Percentiles rank a stretch among this genome's conserved stretches.
These are phyloP conservation scores for Delichon dasypus DNA, from an alignment of 2,797 vertebrate species.

Conservation along the genomic window DNA sequence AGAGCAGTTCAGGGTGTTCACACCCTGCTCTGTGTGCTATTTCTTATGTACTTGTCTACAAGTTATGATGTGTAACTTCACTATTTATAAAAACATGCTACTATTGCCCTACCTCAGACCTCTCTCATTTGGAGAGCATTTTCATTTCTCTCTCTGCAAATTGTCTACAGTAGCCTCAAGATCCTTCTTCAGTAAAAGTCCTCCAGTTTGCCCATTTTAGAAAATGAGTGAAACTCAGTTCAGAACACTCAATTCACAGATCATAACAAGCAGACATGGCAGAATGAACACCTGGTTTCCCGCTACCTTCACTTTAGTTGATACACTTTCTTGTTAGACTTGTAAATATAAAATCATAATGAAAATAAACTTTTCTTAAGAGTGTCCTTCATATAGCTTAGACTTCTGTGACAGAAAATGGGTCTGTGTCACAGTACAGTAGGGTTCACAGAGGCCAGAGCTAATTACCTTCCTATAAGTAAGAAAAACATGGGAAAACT, in stretches of 20 bases:
- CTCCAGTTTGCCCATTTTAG: constrained; percentile 67
- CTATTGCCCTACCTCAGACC: constrained; percentile 61
- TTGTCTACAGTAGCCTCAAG: constrained; percentile 74
- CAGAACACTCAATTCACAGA: constrained; percentile 27
- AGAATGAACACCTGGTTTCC: not conserved
- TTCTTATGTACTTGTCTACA: not conserved
- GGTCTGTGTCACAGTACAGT: not conserved
- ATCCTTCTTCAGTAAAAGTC: constrained; percentile 69
- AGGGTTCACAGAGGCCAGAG: not conserved
- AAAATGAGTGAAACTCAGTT: constrained; percentile 17
- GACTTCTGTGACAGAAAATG: not conserved
- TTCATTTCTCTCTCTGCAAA: constrained; percentile 72
- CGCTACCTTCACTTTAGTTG: not conserved
- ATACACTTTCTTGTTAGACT: not conserved
- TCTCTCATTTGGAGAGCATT: constrained; percentile 70
- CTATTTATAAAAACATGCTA: not conserved
- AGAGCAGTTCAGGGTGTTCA: not conserved
- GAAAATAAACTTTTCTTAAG: not conserved
- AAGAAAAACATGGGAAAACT: not conserved
- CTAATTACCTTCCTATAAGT: not conserved
- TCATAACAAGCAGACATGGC: not conserved
- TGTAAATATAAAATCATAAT: not conserved
- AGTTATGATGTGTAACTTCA: not conserved
- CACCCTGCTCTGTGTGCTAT: not conserved
- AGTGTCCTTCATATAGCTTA: not conserved